These are phyloP conservation scores for Caerostris extrusa DNA, from an alignment of 1,140 invertebrate genomes.

Conservation along the genomic window DNA sequence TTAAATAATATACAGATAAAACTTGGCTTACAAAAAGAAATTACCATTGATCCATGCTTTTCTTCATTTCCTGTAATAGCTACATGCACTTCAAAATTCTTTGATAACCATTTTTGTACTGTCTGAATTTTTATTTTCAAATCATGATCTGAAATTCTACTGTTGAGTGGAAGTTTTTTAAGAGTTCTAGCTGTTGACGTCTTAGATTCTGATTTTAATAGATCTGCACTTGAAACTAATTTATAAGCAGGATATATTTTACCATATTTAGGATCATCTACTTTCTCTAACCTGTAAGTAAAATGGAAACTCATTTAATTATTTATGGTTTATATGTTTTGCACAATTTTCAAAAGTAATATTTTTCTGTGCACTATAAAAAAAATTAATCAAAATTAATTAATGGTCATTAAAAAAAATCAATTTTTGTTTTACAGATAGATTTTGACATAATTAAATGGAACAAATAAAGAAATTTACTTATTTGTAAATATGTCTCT, in stretches of 20 bases:
- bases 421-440: too few species aligned
- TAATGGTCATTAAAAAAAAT: too few species aligned
- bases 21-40: neutral
- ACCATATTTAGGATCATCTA: constrained; percentile 71
- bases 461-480: too few species aligned
- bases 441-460: too few species aligned
- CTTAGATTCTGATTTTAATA: constrained; percentile 41
- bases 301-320: neutral
- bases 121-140: constrained; percentile 46
- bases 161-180: constrained; percentile 65
- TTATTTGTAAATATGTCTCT: too few species aligned
- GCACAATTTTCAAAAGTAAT: too few species aligned
- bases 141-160: constrained; percentile 68
- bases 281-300: constrained; percentile 62
- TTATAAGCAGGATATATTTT: constrained; percentile 69
- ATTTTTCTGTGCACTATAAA: too few species aligned
- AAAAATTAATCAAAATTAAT: too few species aligned
- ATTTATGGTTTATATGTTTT: too few species aligned
- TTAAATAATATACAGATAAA: neutral
- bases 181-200: constrained; percentile 28
- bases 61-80: constrained; percentile 49
- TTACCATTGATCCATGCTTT: neutral
- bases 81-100: constrained; percentile 73
- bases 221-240: constrained; percentile 49
- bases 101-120: constrained; percentile 51